Percentiles rank a stretch among this genome's conserved stretches.
These are phyloP conservation scores for Sternarchorhynchus goeldii DNA, from an alignment of 2,797 vertebrate genomes.

Conservation along the genomic window DNA sequence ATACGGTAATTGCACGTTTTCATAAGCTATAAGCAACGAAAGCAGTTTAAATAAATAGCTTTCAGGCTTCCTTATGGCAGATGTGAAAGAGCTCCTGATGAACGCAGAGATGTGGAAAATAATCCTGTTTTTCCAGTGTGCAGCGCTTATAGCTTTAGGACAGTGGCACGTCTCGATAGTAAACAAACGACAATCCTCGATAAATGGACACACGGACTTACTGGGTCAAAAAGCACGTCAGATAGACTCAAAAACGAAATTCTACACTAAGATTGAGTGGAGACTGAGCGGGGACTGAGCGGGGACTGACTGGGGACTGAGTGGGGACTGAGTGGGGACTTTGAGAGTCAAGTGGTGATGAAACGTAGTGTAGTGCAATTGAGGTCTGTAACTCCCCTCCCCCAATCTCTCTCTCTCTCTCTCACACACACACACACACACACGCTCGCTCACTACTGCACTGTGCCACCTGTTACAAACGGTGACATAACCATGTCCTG, in stretches of 20 bases:
- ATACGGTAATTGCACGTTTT: neutral
- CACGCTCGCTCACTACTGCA: slow-evolving; percentile 9
- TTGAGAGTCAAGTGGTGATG: slow-evolving; percentile 25
- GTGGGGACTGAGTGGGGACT: neutral
- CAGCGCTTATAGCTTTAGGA: slow-evolving; percentile 38
- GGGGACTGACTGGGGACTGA: too few relatives aligned
- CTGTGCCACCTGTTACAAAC: slow-evolving; percentile 17
- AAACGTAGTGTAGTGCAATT: slow-evolving; percentile 48
- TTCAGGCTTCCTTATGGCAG: neutral
- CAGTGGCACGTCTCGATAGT: slow-evolving; percentile 33
- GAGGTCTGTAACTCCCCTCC: slow-evolving; percentile 15
- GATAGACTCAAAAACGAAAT: slow-evolving; percentile 17
- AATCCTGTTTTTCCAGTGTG: slow-evolving; percentile 6
- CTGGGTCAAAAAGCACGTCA: slow-evolving; percentile 37
- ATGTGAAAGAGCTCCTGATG: slow-evolving; percentile 20
- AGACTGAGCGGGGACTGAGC: neutral
- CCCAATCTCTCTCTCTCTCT: neutral
- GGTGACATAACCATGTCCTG: slow-evolving; percentile 42
- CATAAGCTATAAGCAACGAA: slow-evolving; percentile 10
- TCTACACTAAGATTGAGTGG: neutral
- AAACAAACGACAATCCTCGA: slow-evolving; percentile 29
- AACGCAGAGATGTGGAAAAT: slow-evolving; percentile 25
- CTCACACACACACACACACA: neutral
- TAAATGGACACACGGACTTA: slow-evolving; percentile 30
- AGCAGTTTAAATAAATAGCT: slow-evolving; percentile 3